Conservation (phyloP, 2,113 vertebrate genomes). For the Chaenogobius annularis region DNA sequence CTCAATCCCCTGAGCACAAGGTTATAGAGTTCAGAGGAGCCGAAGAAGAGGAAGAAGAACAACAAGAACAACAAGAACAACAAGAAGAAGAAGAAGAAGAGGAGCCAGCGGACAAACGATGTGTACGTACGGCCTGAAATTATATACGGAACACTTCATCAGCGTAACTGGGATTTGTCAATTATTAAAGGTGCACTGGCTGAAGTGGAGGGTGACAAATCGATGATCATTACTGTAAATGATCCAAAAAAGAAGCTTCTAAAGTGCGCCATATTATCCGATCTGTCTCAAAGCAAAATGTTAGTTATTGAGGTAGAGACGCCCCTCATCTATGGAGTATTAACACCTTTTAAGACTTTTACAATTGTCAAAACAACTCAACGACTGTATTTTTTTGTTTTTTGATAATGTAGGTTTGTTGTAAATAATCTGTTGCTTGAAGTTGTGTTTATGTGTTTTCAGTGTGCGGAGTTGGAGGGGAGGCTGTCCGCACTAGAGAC, state of each 20-base stretch:
- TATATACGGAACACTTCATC: not conserved
- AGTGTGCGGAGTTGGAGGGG: slow-evolving; percentile 64
- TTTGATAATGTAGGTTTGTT: too few relatives aligned
- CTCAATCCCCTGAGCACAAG: not conserved
- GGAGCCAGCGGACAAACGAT: not conserved
- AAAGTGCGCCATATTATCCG: too few relatives aligned
- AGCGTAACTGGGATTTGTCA: not conserved
- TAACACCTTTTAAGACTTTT: too few relatives aligned
- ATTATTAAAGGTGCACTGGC: not conserved
- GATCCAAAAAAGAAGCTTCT: too few relatives aligned
- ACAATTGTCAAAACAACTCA: too few relatives aligned
- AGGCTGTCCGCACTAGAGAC: slow-evolving; percentile 74
- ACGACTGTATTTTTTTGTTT: too few relatives aligned
- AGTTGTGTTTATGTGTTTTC: slow-evolving; percentile 13
- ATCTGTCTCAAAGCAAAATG: too few relatives aligned
- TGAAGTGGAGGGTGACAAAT: not conserved
- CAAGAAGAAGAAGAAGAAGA: slow-evolving; percentile 11
- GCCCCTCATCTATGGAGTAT: too few relatives aligned
- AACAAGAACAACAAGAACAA: too few relatives aligned
- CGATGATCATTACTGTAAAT: too few relatives aligned
- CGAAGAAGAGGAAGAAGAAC: slow-evolving; percentile 21
- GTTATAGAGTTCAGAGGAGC: not conserved
- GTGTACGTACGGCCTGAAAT: slow-evolving; percentile 19
- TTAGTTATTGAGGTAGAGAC: too few relatives aligned
- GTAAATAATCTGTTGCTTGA: not conserved